Evolutionary conservation across 1,140 invertebrate genomes (phyloP).

Genomic region (Heliothis virescens): DNA sequence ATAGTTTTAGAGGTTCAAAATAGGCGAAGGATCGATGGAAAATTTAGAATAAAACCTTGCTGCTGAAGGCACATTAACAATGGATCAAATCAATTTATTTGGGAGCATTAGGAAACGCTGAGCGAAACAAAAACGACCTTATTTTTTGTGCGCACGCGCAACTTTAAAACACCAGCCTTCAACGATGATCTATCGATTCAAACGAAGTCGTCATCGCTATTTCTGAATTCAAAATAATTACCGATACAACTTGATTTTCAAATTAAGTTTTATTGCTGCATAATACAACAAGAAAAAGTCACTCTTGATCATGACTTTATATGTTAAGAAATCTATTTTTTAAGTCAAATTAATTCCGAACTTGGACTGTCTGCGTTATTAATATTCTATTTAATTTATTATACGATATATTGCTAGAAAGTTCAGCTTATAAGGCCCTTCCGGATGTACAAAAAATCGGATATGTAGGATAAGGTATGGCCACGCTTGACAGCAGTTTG

Average conservation of each 20-base stretch:
- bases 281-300: conserved; percentile 13
- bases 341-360: background rate
- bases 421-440: background rate
- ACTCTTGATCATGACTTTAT: background rate
- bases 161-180: conserved; percentile 4
- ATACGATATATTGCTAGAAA: conserved; percentile 21
- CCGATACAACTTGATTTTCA: background rate
- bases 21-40: background rate
- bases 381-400: conserved; percentile 24
- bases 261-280: background rate
- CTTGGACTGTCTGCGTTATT: conserved; percentile 13
- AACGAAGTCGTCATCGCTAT: conserved; percentile 8
- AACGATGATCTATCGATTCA: background rate
- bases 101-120: background rate
- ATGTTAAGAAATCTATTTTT: conserved; percentile 10
- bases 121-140: conserved; percentile 44
- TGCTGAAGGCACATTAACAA: background rate
- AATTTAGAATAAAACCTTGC: background rate
- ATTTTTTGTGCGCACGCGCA: conserved; percentile 35
- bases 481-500: conserved; percentile 3
- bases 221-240: background rate
- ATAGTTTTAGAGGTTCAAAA: background rate
- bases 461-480: background rate
- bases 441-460: background rate
- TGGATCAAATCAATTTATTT: conserved; percentile 17